Conservation (phyloP, 1,140 invertebrate genomes). For the Uloborus diversus region DNA sequence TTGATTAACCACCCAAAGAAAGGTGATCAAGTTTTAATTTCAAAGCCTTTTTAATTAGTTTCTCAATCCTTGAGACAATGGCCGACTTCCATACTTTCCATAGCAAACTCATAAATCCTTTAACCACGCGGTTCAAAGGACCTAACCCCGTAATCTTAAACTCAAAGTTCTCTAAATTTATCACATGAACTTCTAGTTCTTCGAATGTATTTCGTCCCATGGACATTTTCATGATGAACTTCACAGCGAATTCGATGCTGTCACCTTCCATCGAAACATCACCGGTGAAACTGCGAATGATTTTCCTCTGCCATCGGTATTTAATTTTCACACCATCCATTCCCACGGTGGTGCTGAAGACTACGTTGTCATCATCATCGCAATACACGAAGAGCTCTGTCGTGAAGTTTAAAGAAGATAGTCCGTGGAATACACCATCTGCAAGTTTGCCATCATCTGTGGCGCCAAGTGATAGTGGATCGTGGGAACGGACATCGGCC, state of each 20-base stretch:
- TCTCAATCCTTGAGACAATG: neutral
- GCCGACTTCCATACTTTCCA: neutral
- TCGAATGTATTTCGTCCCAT: neutral
- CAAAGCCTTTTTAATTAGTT: neutral
- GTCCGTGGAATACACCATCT: constrained; percentile 18
- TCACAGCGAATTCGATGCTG: neutral
- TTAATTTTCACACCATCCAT: neutral
- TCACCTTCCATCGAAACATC: neutral
- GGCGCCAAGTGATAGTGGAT: constrained; percentile 10
- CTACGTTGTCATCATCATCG: neutral
- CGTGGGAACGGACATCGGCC: neutral
- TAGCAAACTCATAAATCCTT: neutral
- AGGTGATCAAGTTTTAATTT: constrained; percentile 6
- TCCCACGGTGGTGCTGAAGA: neutral
- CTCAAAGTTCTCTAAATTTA: constrained; percentile 19
- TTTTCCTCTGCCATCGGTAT: constrained; percentile 5
- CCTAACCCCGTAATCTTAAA: constrained; percentile 32
- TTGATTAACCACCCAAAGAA: too few species aligned
- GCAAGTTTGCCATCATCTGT: neutral
- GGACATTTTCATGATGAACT: neutral
- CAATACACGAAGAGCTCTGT: constrained; percentile 8
- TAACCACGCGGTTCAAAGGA: constrained; percentile 15
- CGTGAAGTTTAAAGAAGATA: constrained; percentile 9
- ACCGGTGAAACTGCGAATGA: neutral
- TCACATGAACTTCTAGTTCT: neutral